Conservation (phyloP, 2,888 invertebrate species). For the Trissoscelio sp. region DNA sequence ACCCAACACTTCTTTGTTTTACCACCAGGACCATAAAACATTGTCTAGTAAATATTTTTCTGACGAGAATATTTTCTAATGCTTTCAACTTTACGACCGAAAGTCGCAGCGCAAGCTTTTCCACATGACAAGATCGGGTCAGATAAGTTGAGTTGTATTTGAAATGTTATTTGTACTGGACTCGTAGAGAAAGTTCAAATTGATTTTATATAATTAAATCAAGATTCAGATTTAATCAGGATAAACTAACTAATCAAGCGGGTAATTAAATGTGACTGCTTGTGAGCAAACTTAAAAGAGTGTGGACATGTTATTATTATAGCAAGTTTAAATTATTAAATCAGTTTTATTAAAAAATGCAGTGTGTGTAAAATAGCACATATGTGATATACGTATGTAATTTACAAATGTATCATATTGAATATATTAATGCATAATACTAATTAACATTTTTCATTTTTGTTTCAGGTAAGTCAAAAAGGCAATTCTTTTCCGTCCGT, state of each 20-base stretch:
- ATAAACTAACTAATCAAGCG: not conserved
- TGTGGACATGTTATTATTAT: not conserved
- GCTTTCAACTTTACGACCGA: slow-evolving; percentile 1
- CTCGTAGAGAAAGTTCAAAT: not conserved
- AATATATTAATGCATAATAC: too few relatives aligned
- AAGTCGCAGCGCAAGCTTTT: not conserved
- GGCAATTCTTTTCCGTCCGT: too few relatives aligned
- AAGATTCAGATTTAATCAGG: slow-evolving; percentile 7
- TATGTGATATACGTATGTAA: too few relatives aligned
- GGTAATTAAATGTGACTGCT: not conserved
- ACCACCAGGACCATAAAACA: slow-evolving; percentile 4
- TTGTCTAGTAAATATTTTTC: slow-evolving; percentile 8
- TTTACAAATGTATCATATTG: too few relatives aligned
- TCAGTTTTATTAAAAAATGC: not conserved
- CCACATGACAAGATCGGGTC: not conserved
- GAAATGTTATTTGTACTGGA: slow-evolving; percentile 1
- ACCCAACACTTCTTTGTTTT: slow-evolving; percentile 8
- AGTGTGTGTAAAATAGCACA: too few relatives aligned
- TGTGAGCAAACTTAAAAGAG: not conserved
- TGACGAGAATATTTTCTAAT: slow-evolving; percentile 14
- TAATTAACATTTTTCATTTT: too few relatives aligned
- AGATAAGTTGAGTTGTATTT: not conserved
- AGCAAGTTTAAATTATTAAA: not conserved
- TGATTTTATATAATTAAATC: slow-evolving; percentile 8
- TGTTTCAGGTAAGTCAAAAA: too few relatives aligned